Evolutionary conservation across 2,888 invertebrate species (phyloP).

Genomic region (Sminthurinus aureus): DNA sequence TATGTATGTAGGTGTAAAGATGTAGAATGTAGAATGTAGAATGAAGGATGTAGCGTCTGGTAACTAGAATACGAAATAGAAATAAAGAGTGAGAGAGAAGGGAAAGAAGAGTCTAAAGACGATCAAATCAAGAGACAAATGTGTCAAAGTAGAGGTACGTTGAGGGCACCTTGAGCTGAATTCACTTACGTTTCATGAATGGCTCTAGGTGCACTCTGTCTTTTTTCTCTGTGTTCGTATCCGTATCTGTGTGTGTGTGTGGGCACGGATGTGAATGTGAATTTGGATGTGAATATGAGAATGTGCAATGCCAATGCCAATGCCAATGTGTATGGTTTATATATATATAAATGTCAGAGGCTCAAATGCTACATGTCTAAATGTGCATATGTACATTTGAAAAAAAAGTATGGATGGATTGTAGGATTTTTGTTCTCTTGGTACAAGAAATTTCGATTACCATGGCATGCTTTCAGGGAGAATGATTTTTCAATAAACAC

Average conservation of each 20-base stretch:
- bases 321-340: no score
- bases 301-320: no score
- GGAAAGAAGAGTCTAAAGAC: conserved; percentile 41
- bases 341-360: no score
- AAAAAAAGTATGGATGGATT: conserved; percentile 60
- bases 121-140: conserved; percentile 59
- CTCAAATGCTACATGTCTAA: no score
- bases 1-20: background rate
- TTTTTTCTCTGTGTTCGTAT: conserved; percentile 22
- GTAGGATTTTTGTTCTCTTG: conserved; percentile 60
- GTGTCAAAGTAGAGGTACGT: conserved; percentile 53
- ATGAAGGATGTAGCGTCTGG: background rate
- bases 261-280: conserved; percentile 35
- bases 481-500: conserved; percentile 61
- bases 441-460: conserved; percentile 60
- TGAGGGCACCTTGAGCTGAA: conserved; percentile 42
- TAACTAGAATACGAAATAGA: conserved; percentile 34
- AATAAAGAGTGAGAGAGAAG: conserved; percentile 22
- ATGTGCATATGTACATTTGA: no score
- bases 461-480: conserved; percentile 59
- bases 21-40: background rate
- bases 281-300: no score
- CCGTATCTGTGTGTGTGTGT: conserved; percentile 36
- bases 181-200: conserved; percentile 44
- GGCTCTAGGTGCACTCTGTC: conserved; percentile 26